A percentile compares a stretch with the other conserved stretches of the same genome.
These are phyloP conservation scores for Elephantulus edwardii DNA, from an alignment of 2,113 vertebrate species.

Conservation along the genomic window DNA sequence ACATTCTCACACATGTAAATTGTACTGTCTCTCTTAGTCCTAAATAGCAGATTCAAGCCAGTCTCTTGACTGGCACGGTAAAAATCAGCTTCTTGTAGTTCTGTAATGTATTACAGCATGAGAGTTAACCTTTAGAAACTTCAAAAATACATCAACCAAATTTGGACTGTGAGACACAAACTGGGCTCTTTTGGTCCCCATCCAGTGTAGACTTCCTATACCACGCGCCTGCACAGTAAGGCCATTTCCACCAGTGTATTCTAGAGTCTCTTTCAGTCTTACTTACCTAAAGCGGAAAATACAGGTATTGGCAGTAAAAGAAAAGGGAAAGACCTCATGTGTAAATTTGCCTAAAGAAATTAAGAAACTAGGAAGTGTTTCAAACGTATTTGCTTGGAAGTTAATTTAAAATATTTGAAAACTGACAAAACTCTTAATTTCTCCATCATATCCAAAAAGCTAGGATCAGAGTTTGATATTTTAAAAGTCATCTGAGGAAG, in stretches of 20 bases:
- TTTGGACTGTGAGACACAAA: constrained; percentile 73
- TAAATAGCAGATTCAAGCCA: constrained; percentile 78
- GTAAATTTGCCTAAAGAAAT: neutral
- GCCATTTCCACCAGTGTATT: neutral
- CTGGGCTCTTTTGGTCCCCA: constrained; percentile 61
- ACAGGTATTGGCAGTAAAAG: neutral
- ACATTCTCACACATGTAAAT: constrained; percentile 80
- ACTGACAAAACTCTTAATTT: constrained; percentile 50
- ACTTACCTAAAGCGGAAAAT: neutral
- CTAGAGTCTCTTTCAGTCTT: neutral
- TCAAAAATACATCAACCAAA: constrained; percentile 78
- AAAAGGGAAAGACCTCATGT: constrained; percentile 8
- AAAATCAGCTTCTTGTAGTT: constrained; percentile 72
- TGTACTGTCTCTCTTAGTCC: constrained; percentile 74
- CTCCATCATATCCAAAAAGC: neutral
- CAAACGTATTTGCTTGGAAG: constrained; percentile 32
- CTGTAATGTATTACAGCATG: constrained; percentile 77
- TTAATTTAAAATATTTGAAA: constrained; percentile 61
- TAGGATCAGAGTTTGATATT: constrained; percentile 44
- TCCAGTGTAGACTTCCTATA: constrained; percentile 50
- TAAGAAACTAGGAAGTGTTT: constrained; percentile 37
- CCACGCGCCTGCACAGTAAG: neutral
- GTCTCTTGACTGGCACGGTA: constrained; percentile 77
- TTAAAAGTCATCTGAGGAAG: constrained; percentile 55
- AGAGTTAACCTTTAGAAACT: constrained; percentile 80